Evolutionary conservation across 2,797 vertebrate species (phyloP).

Genomic region (Aplochiton taeniatus): DNA sequence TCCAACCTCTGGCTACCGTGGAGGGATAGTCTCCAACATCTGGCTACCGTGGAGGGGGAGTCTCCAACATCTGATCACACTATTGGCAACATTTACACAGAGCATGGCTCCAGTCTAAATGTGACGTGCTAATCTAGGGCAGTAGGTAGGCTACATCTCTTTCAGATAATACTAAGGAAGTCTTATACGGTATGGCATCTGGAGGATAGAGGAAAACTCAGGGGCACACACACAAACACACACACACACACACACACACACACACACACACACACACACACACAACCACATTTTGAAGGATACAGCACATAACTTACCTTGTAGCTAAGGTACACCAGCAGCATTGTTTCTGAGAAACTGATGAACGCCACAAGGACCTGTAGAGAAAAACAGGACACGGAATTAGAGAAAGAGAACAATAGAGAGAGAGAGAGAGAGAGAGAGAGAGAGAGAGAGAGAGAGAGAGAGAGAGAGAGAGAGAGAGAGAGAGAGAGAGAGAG

Average conservation of each 20-base stretch:
- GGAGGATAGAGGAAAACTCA: conserved; percentile 3
- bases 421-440: conserved; percentile 6
- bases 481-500: conserved; percentile 17
- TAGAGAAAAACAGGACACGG: conserved; percentile 6
- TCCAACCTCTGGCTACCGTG: neutral
- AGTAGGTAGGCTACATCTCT: no score
- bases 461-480: conserved; percentile 10
- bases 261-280: conserved; percentile 2
- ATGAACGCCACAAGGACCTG: conserved; percentile 86
- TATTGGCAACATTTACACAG: no score
- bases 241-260: conserved; percentile 8
- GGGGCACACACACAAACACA: conserved; percentile 2
- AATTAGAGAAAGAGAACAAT: conserved; percentile 8
- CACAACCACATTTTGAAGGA: neutral
- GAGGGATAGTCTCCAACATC: neutral
- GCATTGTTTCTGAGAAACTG: conserved; percentile 86
- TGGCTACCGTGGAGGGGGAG: no score
- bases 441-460: conserved; percentile 11
- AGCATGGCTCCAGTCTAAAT: no score
- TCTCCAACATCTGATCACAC: no score
- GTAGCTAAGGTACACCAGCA: conserved; percentile 85
- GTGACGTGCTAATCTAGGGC: no score
- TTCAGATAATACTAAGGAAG: neutral
- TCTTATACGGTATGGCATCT: neutral
- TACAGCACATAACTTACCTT: conserved; percentile 74